Percentiles rank a stretch among this genome's conserved stretches.
Conservation (phyloP, 2,888 invertebrate genomes). For the Ormyrus thymus region DNA sequence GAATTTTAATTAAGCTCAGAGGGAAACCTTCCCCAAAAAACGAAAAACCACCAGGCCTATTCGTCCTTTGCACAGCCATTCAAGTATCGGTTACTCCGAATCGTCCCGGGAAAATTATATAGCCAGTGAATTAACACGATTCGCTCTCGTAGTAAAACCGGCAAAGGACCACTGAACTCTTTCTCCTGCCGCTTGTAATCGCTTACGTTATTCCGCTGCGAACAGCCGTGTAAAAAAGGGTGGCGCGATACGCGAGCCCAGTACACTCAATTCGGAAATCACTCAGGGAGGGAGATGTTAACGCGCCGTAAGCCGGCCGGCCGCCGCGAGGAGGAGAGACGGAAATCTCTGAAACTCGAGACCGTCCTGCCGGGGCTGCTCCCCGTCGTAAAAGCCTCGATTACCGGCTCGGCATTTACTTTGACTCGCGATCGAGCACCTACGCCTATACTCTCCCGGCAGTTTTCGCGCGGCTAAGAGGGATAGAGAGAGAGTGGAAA, state of each 20-base stretch:
- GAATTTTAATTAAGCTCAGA: too few relatives aligned
- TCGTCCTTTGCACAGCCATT: too few relatives aligned
- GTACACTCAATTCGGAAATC: conserved; percentile 32
- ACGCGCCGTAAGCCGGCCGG: conserved; percentile 38
- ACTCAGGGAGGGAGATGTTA: conserved; percentile 40
- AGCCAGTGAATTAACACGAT: conserved; percentile 8
- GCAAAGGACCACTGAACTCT: neutral
- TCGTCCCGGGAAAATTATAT: neutral
- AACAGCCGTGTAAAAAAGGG: neutral
- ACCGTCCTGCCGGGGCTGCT: conserved; percentile 12
- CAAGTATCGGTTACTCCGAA: neutral
- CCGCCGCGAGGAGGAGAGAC: neutral
- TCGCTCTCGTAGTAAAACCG: neutral
- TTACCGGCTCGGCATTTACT: conserved; percentile 22
- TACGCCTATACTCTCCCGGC: neutral
- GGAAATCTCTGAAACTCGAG: conserved; percentile 28
- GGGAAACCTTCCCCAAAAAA: too few relatives aligned
- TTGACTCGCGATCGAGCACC: conserved; percentile 47
- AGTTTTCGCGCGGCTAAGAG: too few relatives aligned
- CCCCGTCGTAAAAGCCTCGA: conserved; percentile 45
- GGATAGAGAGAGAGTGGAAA: too few relatives aligned
- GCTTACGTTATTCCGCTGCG: conserved; percentile 20
- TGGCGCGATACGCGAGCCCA: neutral
- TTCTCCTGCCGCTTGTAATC: conserved; percentile 18
- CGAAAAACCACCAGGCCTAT: too few relatives aligned